Evolutionary conservation across 1,140 invertebrate species (phyloP), one percentile per base, ranked within the genome.

Genomic region (Drosophila azteca): DNA sequence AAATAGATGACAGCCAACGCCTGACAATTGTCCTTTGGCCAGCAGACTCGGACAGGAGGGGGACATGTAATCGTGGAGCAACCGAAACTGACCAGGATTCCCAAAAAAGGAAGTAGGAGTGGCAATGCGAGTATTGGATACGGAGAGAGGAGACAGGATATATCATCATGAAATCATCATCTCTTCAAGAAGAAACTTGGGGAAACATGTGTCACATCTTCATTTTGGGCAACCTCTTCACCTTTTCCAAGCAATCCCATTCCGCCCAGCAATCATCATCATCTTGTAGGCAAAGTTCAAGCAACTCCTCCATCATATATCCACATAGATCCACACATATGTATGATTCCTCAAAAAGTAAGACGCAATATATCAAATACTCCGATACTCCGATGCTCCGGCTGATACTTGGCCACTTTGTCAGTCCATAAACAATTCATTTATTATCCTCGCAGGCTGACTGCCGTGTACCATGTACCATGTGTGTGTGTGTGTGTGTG

Each of bases 401-500:
- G 17, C 17, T 20, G 22, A 24, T 24, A 7, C 29, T 60, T 46
- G 50, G 49, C 59, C 72, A 77, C 62, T 77, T 74, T 77, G 66
- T 58, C 55, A 73, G 79, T 89, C 63, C 66, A 88, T 88, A 88
- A 88, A 88, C 84, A 88, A 88, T 89, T 88, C 84, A 89, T 89
- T 88, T 88, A 90, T 88, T 84, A 88, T 88, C 77, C 76, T 35
- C 65, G 53, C 84, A 84, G 58, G 39, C 68, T 79, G 82, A 11
- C 35, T 20, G 17, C 17, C 17, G 17, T 20, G 17, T 20, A 20
- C 17, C 17, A 1, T 20, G 17, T 20, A n/a, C n/a, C n/a, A n/a
- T 20, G 17, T 20, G 17, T 20, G 17, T 20, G 17, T 20, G 17
- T 20, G 17, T 20, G 17, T 20, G 1, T 20, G 17, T 20, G 17